Evolutionary conservation across 2,888 invertebrate genomes (phyloP), one percentile per base, ranked within the genome.

Genomic region (Didymodactylos carnosus): DNA sequence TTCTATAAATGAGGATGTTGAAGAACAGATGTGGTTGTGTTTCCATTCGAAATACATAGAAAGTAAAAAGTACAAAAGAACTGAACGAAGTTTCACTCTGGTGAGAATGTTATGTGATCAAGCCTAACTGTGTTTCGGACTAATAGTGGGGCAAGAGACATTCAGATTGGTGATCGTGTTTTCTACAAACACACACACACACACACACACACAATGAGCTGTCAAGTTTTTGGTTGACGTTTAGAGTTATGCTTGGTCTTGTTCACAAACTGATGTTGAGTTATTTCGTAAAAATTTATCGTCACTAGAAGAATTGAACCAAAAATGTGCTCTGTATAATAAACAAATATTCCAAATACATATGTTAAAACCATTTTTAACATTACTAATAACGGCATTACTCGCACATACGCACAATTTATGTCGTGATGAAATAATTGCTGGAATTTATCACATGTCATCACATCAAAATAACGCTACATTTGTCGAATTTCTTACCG

Each of bases 241-340:
- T 69, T 51, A 71, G 71, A 70, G 69, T 27, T 62, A 40, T 43
- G 71, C 71, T 16, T 87, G 88, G 79, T 87, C 88, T 73, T 84
- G 78, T 62, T 76, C 76, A 75, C 76, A 77, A 40, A 74, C 77
- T 8, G 77, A 77, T 69, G 78, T 79, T 70, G 80, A 80, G 70
- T 77, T 84, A 76, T 62, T 62, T 62, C 53, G 53, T 62, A 35
- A 16, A 35, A 62, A 62, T 62, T 29, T 62, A 35, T 35, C 53
- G 5, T 62, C 53, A 19, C 35, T 27, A 29, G n/a, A 62, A 19
- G 53, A 62, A 62, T 19, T 62, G 3, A 27, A 62, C 27, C 35
- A 29, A 35, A 62, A 62, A 62, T 62, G 53, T 19, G 53, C 29
- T 35, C 53, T 62, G 7, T 62, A 35, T 62, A 62, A 27, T 19